Base-by-base conservation (phyloP, 2,113 vertebrate genomes). In the Scomber colias region DNA sequence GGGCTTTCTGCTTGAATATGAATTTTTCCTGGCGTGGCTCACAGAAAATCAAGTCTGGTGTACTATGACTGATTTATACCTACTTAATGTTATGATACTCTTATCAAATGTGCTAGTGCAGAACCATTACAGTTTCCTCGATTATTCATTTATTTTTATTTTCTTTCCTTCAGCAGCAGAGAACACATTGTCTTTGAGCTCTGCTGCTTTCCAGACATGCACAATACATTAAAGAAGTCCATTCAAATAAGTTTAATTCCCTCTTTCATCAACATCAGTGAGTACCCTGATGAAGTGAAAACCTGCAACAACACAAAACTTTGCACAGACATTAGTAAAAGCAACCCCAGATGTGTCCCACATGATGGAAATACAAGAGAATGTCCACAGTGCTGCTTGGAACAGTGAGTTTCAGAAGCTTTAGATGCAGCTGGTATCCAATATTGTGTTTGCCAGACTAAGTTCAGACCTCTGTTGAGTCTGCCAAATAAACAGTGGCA, bases 401-500 rank as follows among this genome's bases (percentile, higher is more conserved):
- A 24, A 9, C 4, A 21, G 24, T 12, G 48, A 1, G 27, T 3
- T 64, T 2, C 13, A 46, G 14, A 62, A 51, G 65, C 55, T 82
- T 46, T 56, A 17, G 4, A 48, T 56, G 65, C 19, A 62, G 31
- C 6, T 61, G 40, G 15, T 40, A 7, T 3, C 13, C 35, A 57
- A 53, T 54, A 14, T 5, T 49, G 40, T 53, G 53, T 59, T 0
- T 27, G 56, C 56, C 48, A 53, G 10, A 46, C 40, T 56, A 11
- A 24, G 31, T 2, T 21, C 15, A 53, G 48, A 69, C 57, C 49
- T 69, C 11, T 17, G 46, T 5, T 11, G 3, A 27, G 53, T 3
- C 30, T 56, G 21, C 48, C 17, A 64, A 70, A 55, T 45, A 70
- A 16, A 46, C 46, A 61, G 16, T 9, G 15, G 27, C 71, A n/a